Evolutionary conservation across 2,113 vertebrate genomes (phyloP), one percentile per base, ranked within the genome.

Genomic region (Peromyscus leucopus): DNA sequence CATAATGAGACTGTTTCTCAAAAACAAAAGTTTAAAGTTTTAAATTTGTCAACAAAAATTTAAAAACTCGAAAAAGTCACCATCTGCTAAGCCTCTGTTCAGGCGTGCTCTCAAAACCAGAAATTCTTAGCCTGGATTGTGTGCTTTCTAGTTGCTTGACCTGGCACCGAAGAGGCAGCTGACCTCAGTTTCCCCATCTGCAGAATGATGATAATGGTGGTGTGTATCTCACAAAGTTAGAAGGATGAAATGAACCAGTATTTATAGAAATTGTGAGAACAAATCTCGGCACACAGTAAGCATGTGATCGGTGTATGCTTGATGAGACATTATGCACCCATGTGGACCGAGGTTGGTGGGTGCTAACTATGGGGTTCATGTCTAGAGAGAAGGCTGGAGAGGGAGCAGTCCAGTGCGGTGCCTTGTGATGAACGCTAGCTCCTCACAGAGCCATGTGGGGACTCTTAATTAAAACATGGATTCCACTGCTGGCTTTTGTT

Each of bases 391-490:
- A 80, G 51, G 39, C 51, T 21, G 4, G 55, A 22, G 78, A 36
- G 33, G 67, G 63, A 63, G 48, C 42, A 83, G 39, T 22, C 24
- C 39, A 72, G 15, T 4, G 1, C 16, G 31, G 10, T 21, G 1
- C 31, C 22, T 42, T 46, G 7, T 80, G 72, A 42, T 33, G 57
- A 71, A 74, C 1, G 4, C 78, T 51, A 28, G 67, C 48, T 90
- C 61, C 31, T n/a, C 33, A 33, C 3, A 26, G 48, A 84, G 19
- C 82, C 72, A 15, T 15, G n/a, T 28, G 33, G n/a, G 19, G 75
- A 86, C 87, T 65, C 42, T n/a, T 80, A 48, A 90, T 93, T 63
- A 86, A 92, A 97, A 71, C 71, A 8, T 36, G 13, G 85, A 48
- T 65, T 79, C 90, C 90, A 63, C 51, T 39, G 48, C 46, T 63